phyloP scores from a whole-genome alignment of 2,888 invertebrate genomes.

The Chaitophorus viminalis region DNA sequence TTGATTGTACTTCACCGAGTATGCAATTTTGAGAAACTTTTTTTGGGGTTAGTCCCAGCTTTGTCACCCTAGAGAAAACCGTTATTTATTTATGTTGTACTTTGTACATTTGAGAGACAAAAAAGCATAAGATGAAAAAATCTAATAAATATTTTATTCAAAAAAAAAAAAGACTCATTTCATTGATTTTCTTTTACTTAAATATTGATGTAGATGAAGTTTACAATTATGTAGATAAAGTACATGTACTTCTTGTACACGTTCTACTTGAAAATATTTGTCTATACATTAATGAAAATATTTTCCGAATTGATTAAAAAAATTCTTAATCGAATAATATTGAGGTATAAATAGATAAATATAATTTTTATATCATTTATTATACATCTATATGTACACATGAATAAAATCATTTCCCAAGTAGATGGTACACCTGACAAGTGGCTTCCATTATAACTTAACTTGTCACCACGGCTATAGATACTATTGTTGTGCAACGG shows the following conservation, averaged over 20 bases:
- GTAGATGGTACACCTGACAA: no score
- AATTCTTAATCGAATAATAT: no score
- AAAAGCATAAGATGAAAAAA: conserved; percentile 17
- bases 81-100: conserved; percentile 30
- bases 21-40: neutral
- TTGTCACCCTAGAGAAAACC: conserved; percentile 19
- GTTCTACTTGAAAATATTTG: neutral
- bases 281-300: neutral
- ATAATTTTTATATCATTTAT: no score
- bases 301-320: neutral
- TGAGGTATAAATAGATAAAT: no score
- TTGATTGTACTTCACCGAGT: neutral
- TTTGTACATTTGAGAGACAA: conserved; percentile 1
- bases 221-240: no score
- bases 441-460: no score
- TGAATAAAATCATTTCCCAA: no score
- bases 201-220: conserved; percentile 9
- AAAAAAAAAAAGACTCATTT: neutral
- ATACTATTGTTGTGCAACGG: no score
- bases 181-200: neutral
- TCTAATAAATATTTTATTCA: conserved; percentile 49
- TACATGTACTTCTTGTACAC: no score
- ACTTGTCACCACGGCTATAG: no score
- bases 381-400: no score
- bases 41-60: neutral